Evolutionary conservation across 2,797 vertebrate species (phyloP).

Genomic region (Harpagifer antarcticus): DNA sequence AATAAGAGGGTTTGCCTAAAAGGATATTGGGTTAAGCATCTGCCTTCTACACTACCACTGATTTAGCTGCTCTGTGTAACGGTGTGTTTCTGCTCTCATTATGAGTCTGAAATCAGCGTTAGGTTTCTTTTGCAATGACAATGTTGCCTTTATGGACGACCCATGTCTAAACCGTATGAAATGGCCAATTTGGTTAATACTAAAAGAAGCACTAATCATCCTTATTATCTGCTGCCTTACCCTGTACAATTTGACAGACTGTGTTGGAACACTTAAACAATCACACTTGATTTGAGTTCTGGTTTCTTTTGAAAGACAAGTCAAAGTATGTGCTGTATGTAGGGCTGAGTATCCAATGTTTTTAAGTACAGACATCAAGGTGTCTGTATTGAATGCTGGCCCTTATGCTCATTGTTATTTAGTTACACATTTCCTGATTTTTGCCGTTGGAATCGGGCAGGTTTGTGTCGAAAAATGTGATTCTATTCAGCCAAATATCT

Average conservation of each 20-base stretch:
- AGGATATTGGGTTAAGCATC: background rate
- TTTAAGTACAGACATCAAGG: background rate
- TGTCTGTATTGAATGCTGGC: background rate
- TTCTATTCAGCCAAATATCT: background rate
- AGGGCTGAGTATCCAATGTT: background rate
- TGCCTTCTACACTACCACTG: conserved; percentile 14
- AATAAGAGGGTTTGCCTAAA: no score
- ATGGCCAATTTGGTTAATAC: conserved; percentile 1
- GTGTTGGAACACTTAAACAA: conserved; percentile 8
- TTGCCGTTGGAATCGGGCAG: background rate
- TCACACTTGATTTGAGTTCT: background rate
- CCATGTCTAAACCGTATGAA: conserved; percentile 9
- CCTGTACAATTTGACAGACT: conserved; percentile 3
- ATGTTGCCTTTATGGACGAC: conserved; percentile 51
- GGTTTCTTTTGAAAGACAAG: conserved; percentile 14
- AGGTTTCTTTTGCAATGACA: conserved; percentile 37
- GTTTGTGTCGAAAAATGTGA: background rate
- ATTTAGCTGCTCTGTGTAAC: conserved; percentile 31
- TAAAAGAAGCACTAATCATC: conserved; percentile 33
- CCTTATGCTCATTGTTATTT: background rate
- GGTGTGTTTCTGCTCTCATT: background rate
- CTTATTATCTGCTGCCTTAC: conserved; percentile 49
- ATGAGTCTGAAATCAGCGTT: background rate
- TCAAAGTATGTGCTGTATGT: conserved; percentile 1
- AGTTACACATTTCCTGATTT: background rate